These are phyloP conservation scores for Smithornis capensis DNA, from an alignment of 2,113 vertebrate genomes.

Conservation along the genomic window DNA sequence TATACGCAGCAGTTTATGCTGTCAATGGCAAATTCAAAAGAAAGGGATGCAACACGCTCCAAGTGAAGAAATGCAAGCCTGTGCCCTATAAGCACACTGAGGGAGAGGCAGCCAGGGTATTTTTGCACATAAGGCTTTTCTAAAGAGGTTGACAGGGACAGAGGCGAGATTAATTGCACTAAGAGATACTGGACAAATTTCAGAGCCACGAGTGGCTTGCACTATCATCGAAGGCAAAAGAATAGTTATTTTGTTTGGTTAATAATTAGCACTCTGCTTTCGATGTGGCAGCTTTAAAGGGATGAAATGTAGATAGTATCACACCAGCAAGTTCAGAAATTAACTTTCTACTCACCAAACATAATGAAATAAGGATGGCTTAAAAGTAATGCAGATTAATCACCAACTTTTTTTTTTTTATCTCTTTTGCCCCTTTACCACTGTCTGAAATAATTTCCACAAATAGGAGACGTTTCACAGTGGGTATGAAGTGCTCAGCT, in stretches of 20 bases:
- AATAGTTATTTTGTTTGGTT: conserved; percentile 62
- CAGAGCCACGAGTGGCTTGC: conserved; percentile 1
- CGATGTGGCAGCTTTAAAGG: conserved; percentile 29
- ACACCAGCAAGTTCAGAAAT: conserved; percentile 30
- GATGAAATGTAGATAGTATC: conserved; percentile 37
- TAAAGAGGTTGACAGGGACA: background rate
- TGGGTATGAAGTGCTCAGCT: conserved; percentile 84
- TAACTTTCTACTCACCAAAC: conserved; percentile 55
- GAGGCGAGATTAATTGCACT: conserved; percentile 28
- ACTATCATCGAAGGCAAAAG: conserved; percentile 23
- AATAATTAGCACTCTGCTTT: conserved; percentile 39
- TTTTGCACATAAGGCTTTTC: conserved; percentile 43
- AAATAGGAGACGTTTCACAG: conserved; percentile 85
- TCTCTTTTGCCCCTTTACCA: conserved; percentile 83
- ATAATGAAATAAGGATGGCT: conserved; percentile 56
- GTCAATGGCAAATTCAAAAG: conserved; percentile 39
- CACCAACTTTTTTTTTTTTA: conserved; percentile 69
- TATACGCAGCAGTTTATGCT: conserved; percentile 37
- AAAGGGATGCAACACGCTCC: conserved; percentile 34
- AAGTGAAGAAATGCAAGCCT: conserved; percentile 15
- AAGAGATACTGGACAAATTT: conserved; percentile 43
- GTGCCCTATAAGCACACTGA: background rate
- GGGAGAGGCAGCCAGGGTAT: conserved; percentile 13
- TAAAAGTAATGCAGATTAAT: conserved; percentile 72
- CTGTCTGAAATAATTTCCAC: conserved; percentile 94